A percentile compares a stretch with the other conserved stretches of the same genome.
phyloP scores from a whole-genome alignment of 2,113 vertebrate species.

The Leiothrix lutea region DNA sequence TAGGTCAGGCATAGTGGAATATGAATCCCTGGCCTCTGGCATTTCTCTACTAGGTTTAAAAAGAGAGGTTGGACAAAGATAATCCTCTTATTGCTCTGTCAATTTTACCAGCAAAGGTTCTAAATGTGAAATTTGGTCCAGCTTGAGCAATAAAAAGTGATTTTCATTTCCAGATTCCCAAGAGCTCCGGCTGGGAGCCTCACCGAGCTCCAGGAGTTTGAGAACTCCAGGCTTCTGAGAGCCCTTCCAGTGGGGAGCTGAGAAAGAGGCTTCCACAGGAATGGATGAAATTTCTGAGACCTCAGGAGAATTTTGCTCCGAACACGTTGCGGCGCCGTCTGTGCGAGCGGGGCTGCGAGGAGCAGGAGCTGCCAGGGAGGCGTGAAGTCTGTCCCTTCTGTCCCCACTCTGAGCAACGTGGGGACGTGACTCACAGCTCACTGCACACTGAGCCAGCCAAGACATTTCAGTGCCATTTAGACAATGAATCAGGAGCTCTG shows the following conservation, averaged over 20 bases:
- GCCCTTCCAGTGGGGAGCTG: accelerated
- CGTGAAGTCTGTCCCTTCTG: neutral
- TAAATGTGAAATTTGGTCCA: neutral
- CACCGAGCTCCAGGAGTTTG: neutral
- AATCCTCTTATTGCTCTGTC: conserved; percentile 18
- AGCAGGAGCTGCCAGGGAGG: neutral
- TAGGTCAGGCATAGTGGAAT: neutral
- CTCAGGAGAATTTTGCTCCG: neutral
- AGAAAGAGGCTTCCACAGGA: neutral
- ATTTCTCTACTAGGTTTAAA: neutral
- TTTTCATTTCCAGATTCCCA: neutral
- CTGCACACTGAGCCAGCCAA: neutral
- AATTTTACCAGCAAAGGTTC: neutral
- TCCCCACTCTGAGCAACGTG: neutral
- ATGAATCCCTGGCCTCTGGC: neutral
- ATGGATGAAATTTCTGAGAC: neutral
- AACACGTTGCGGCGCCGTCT: neutral
- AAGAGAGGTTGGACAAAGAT: neutral
- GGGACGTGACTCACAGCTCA: neutral
- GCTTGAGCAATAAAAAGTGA: neutral
- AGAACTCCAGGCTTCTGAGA: neutral
- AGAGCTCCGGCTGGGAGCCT: neutral
- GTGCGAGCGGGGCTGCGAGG: neutral
- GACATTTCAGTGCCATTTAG: neutral
- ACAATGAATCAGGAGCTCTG: neutral